phyloP scores from a whole-genome alignment of 2,113 vertebrate species.

The Callipepla californica region DNA sequence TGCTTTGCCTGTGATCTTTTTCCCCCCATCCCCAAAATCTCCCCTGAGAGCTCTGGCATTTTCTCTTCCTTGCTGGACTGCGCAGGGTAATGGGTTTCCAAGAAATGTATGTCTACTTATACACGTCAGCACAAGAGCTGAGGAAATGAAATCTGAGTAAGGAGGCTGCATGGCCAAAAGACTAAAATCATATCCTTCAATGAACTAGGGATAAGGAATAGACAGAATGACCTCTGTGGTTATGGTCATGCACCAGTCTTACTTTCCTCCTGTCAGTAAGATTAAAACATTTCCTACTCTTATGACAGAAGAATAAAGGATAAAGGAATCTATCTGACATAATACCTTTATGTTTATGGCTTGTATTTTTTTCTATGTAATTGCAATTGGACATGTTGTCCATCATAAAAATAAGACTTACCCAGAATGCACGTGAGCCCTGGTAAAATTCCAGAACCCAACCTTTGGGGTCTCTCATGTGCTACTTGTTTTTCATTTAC shows the following conservation, averaged over 20 bases:
- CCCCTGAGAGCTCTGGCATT: background rate
- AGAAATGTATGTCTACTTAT: background rate
- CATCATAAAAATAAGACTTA: background rate
- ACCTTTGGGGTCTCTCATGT: background rate
- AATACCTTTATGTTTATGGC: background rate
- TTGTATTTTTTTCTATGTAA: background rate
- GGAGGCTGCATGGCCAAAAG: background rate
- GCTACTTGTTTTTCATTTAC: background rate
- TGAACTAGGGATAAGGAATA: background rate
- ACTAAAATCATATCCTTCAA: background rate
- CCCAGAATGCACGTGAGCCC: background rate
- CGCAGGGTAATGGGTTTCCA: background rate
- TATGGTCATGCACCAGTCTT: background rate
- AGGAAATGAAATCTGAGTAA: constrained; percentile 12
- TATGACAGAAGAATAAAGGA: constrained; percentile 18
- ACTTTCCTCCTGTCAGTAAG: background rate
- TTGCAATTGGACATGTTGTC: background rate
- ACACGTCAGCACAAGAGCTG: background rate
- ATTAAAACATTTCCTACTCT: background rate
- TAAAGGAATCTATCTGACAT: background rate
- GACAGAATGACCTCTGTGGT: background rate
- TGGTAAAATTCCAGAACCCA: background rate
- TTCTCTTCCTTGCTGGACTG: background rate
- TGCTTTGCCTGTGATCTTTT: background rate
- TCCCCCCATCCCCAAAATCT: background rate